A percentile compares a stretch with the other conserved stretches of the same genome.
phyloP scores from a whole-genome alignment of 2,888 invertebrate species.

The Phortica magna region DNA sequence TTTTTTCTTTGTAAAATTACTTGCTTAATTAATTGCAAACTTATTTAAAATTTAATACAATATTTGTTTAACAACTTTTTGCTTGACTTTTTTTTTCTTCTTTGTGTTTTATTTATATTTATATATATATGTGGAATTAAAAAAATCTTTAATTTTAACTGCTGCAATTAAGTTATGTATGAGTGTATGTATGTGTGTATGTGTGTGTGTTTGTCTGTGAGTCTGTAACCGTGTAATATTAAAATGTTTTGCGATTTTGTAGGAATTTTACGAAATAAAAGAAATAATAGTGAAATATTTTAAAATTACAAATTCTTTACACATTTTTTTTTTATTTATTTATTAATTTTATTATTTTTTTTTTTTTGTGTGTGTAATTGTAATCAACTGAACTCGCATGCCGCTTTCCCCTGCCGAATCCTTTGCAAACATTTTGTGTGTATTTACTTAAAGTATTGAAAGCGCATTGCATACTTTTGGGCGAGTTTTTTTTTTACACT shows the following conservation, averaged over 20 bases:
- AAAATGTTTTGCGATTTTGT: neutral
- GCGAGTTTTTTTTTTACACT: constrained; percentile 7
- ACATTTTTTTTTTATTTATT: neutral
- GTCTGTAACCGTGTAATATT: neutral
- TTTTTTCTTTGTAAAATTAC: neutral
- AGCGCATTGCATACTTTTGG: constrained; percentile 29
- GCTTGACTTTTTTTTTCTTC: neutral
- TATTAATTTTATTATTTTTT: neutral
- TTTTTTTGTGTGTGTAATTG: neutral
- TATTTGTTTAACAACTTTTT: constrained; percentile 6
- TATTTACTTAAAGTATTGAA: constrained; percentile 28
- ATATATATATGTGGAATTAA: constrained; percentile 5
- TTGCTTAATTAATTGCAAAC: constrained; percentile 30
- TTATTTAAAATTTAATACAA: constrained; percentile 11
- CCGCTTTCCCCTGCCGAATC: no score
- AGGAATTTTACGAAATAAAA: neutral
- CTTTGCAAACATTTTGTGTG: neutral
- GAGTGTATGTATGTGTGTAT: constrained; percentile 16
- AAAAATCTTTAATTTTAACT: constrained; percentile 23
- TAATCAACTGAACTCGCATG: neutral
- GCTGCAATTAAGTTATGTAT: neutral
- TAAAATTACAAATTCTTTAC: constrained; percentile 14
- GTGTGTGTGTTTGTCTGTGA: constrained; percentile 24
- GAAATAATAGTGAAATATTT: neutral
- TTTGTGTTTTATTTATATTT: constrained; percentile 4